Evolutionary conservation across 92 coral and sea anemone species (phyloP).

Genomic region (Meandrina meandrites): DNA sequence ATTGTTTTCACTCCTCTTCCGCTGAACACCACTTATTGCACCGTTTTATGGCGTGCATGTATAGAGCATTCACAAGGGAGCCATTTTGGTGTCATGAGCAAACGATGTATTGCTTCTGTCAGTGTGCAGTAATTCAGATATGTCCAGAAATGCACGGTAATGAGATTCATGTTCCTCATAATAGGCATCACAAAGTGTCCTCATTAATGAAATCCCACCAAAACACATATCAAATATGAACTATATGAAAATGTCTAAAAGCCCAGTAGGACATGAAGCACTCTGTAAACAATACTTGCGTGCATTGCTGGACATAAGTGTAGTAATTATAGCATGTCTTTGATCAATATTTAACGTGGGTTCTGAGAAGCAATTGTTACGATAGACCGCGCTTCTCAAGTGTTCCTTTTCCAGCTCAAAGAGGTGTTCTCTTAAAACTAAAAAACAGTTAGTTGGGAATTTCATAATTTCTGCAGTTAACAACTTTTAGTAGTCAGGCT

Average conservation of each 20-base stretch:
- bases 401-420: background rate
- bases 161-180: too few relatives aligned
- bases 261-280: too few relatives aligned
- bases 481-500: background rate
- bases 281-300: too few relatives aligned
- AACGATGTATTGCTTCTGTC: background rate
- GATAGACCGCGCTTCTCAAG: background rate
- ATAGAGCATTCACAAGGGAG: too few relatives aligned
- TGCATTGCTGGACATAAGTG: too few relatives aligned
- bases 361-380: background rate
- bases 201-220: too few relatives aligned
- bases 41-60: background rate
- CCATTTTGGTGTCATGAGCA: too few relatives aligned
- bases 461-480: background rate
- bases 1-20: background rate
- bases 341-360: background rate
- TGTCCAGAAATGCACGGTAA: too few relatives aligned
- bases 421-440: background rate
- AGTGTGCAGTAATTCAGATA: too few relatives aligned
- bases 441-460: background rate
- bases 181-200: too few relatives aligned
- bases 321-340: background rate
- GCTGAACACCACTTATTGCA: background rate
- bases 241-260: too few relatives aligned
- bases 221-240: too few relatives aligned